Evolutionary conservation across 2,797 vertebrate genomes (phyloP).

Genomic region (Bucorvus abyssinicus): DNA sequence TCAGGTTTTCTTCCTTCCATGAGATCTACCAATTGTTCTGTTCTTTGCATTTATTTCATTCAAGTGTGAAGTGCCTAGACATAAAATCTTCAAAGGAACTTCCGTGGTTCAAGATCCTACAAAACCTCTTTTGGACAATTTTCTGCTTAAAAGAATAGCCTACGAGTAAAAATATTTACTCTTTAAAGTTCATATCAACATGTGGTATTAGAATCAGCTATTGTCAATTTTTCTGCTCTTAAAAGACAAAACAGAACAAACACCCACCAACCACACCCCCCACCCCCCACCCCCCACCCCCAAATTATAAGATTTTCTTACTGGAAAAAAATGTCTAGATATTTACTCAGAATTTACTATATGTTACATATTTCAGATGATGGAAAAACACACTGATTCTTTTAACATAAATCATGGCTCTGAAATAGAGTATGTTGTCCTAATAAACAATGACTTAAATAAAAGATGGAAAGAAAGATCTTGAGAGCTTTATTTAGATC

Average conservation of each 20-base stretch:
- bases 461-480: background rate
- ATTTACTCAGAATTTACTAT: background rate
- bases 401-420: background rate
- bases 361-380: background rate
- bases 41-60: background rate
- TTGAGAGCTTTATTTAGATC: conserved; percentile 47
- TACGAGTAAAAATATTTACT: background rate
- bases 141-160: background rate
- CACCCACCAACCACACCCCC: rapidly evolving
- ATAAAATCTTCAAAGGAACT: background rate
- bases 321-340: background rate
- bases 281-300: too few species aligned
- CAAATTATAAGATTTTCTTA: background rate
- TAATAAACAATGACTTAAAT: background rate
- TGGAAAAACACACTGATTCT: background rate
- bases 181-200: background rate
- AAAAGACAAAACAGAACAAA: background rate
- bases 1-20: background rate
- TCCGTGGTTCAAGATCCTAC: background rate
- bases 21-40: background rate
- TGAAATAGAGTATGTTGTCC: background rate
- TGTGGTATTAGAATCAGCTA: background rate
- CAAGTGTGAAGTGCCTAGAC: background rate
- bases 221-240: background rate
- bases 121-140: background rate